Evolutionary conservation across 2,797 vertebrate species (phyloP), one percentile per base, ranked within the genome.

Genomic region (Philypnodon macrostomus): DNA sequence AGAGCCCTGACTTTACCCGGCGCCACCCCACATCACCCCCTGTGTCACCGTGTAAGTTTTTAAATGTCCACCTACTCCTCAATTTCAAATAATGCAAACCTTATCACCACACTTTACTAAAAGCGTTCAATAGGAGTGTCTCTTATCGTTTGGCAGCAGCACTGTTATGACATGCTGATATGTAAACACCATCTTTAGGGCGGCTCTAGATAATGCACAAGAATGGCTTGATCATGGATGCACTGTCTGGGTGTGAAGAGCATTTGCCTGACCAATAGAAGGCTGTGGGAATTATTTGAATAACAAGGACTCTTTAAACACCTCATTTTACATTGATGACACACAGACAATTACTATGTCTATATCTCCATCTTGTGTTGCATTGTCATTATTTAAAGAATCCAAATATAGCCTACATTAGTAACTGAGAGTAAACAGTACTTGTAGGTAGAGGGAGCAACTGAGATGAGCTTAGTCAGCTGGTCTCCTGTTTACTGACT

Each of bases 11-110:
- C 27, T 75, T 74, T 53, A 48, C 54, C 26, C 54, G 68, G 16
- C 40, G 38, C 46, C 51, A 62, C 46, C 65, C 75, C 8, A 23
- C 67, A 2, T 54, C 79, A 12, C 42, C 58, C 41, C 13, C 63
- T 50, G 29, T 47, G 54, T 56, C 42, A 55, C 75, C 85, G 63
- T 33, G 87, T 89, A 70, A 82, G 85, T 75, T 24, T 51, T 32
- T 34, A 18, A 41, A 44, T 30, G 6, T 10, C 11, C 1, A 17
- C 16, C 13, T 14, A 16, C 30, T 9, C 18, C 1, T 13, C 1
- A 42, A 58, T 70, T 87, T 81, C 65, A 84, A 86, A 79, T 76
- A 77, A 82, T 84, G 59, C 73, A 76, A 75, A 70, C 58, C 67
- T 79, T 84, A 81, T 87, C 73, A 50, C 47, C 4, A 31, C 2